Evolutionary conservation across 2,888 invertebrate genomes (phyloP), one percentile per base, ranked within the genome.

Genomic region (Arenicola marina): DNA sequence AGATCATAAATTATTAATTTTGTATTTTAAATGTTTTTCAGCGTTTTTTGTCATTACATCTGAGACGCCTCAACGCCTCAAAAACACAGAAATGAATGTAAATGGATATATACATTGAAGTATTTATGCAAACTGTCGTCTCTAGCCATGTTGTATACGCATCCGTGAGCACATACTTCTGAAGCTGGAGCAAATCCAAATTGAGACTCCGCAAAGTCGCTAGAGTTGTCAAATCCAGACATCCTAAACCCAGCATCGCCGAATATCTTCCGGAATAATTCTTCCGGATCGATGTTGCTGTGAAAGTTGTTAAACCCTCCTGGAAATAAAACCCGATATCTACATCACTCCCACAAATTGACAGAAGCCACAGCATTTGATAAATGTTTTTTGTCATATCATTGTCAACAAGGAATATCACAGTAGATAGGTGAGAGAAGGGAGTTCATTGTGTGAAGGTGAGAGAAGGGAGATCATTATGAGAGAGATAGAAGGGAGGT

Each of bases 251-350:
- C 83, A 38, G 78, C 77, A 69, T 85, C 81, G 15, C 86, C 86
- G 83, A 98, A 98, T 76, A 98, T 97, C 84, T 92, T 94, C 59
- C 96, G 88, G 85, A 98, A 98, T 44, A 99, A 83, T 83, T 99
- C 97, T 79, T 99, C 97, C 0, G 98, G 96, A 83, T 98, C 95
- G 72, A 97, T 89, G 7, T 46, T 64, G 34, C 70, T 61, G 33
- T 71, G 71, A 89, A 89, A 0, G 93, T 62, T 59, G 56, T 62
- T 62, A 63, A 70, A 74, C 38, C 66, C 67, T 33, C 56, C 65
- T n/a, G 15, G 28, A 56, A 56, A 21, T 28, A n/a, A 4, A 31
- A 24, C 11, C 33, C 56, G 21, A 34, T n/a, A 43, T 32, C 28
- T 34, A 21, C 34, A 21, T 33, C 38, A 34, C 28, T 33, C 28